These are phyloP conservation scores for Blomia tropicalis DNA, from an alignment of 2,888 invertebrate species.

Conservation along the genomic window DNA sequence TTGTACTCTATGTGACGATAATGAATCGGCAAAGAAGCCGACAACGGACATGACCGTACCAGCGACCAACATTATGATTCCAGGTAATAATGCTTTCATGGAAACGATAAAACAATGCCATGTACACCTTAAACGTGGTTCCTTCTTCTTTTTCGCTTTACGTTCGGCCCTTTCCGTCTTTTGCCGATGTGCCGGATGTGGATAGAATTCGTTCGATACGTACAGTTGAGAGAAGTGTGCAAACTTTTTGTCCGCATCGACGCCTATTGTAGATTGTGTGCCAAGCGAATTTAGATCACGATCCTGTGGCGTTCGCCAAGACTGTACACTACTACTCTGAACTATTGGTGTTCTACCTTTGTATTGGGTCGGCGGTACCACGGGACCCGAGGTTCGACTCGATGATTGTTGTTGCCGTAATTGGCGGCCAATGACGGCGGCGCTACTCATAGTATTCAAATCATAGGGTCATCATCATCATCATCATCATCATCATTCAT, in stretches of 20 bases:
- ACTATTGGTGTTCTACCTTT: slow-evolving; percentile 26
- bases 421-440: slow-evolving; percentile 32
- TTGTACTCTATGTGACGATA: slow-evolving; percentile 30
- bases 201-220: slow-evolving; percentile 23
- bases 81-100: slow-evolving; percentile 73
- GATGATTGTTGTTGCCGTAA: slow-evolving; percentile 31
- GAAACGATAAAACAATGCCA: slow-evolving; percentile 82
- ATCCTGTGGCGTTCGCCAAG: too few species aligned
- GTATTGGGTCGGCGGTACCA: slow-evolving; percentile 27
- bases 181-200: slow-evolving; percentile 27
- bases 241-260: slow-evolving; percentile 22
- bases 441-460: slow-evolving; percentile 32
- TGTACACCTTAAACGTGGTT: slow-evolving; percentile 37
- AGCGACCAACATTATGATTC: slow-evolving; percentile 65
- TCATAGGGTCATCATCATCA: slow-evolving; percentile 2
- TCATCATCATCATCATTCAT: too few species aligned
- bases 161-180: slow-evolving; percentile 25
- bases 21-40: slow-evolving; percentile 41
- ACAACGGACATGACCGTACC: slow-evolving; percentile 85
- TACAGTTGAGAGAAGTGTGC: slow-evolving; percentile 20
- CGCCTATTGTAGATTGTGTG: neutral
- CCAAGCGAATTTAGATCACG: neutral
- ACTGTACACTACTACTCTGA: slow-evolving; percentile 11
- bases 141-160: slow-evolving; percentile 25
- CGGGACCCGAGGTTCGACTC: slow-evolving; percentile 28